Base-by-base conservation (phyloP, 2,113 vertebrate genomes). In the Delphinapterus leucas region DNA sequence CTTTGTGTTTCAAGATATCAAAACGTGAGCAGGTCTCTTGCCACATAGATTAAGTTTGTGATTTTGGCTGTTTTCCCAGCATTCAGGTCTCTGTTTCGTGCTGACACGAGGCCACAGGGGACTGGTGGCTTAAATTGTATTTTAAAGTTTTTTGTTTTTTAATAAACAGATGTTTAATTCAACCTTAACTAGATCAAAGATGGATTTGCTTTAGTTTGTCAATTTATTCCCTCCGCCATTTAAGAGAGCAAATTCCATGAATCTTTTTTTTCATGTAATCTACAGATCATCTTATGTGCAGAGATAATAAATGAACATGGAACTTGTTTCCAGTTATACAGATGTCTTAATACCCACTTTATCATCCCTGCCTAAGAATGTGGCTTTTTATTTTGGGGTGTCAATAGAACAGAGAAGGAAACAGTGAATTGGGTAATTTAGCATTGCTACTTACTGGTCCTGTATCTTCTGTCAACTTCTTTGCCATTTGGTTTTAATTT, bases 401-500 rank as follows among this genome's bases (percentile, higher is more conserved):
- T 33, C 71, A 85, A 1, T 38, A 77, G 44, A 93, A 53, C 2
- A 86, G 47, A 94, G 33, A 96, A 76, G 70, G 38, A 86, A 95
- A 73, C 23, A 61, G 17, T 44, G 17, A 83, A 41, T 25, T 91
- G 49, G 36, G 11, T 85, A 65, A 8, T 74, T 87, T 13, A 47
- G 38, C 76, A 49, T 71, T 88, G 28, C 58, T 84, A 3, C 55
- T 81, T 44, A 58, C 33, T 90, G 68, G 8, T 79, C 90, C 20
- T 65, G 0, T 90, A 21, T 88, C 65, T 92, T 89, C 71, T 6
- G 21, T 74, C 26, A 83, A 5, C 33, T 65, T 92, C 61, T 81
- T 88, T 79, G 92, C 47, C 31, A 90, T 63, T 93, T 76, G 55
- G n/a, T 83, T 65, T 93, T 90, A 96, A 80, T 60, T 79, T 90